Base-by-base conservation (phyloP, 2,797 vertebrate genomes). In the Phrynocephalus vlangalii region DNA sequence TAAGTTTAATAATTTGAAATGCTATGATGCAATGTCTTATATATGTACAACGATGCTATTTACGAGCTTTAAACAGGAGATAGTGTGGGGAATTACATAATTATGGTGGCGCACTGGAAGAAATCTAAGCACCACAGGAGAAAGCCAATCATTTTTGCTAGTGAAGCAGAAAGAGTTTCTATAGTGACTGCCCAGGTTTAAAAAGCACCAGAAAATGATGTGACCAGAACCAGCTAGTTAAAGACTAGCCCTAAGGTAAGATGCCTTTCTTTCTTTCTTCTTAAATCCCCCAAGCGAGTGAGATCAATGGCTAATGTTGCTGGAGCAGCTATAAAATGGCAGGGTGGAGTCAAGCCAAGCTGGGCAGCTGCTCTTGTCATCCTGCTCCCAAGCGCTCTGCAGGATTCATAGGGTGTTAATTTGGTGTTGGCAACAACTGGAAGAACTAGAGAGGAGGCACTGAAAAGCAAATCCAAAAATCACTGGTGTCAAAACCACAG, bases 201-300 rank as follows among this genome's bases (percentile, higher is more conserved):
- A 73, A 78, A 63, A 30, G n/a, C 70, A 38, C 3, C 44, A 56
- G 24, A 13, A 38, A 67, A 80, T 48, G 24, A 24, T n/a, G 33
- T 26, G 33, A 83, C 7, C 48, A 44, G 28, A 70, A 15, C 4
- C 9, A 28, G 72, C 24, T 22, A 6, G 22, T 63, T 63, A 85
- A 38, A 81, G 20, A 67, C 10, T 0, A 6, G n/a, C 48, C 52
- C 20, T 18, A 84, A 72, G 67, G 82, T 76, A 26, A 84, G 56
- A 78, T 75, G 80, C 52, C 56, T 86, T 89, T 83, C 48, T 56
- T 44, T 76, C 15, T 67, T n/a, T 56, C 4, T 50, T 75, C 68
- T 83, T 7, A 79, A 79, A 83, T 63, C 13, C 38, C 5, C 26
- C 44, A 71, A 44, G 11, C 15, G 38, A 83, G 16, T 24, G 38